These are phyloP conservation scores for Yponomeuta cagnagella DNA, from an alignment of 2,888 invertebrate genomes.

Conservation along the genomic window DNA sequence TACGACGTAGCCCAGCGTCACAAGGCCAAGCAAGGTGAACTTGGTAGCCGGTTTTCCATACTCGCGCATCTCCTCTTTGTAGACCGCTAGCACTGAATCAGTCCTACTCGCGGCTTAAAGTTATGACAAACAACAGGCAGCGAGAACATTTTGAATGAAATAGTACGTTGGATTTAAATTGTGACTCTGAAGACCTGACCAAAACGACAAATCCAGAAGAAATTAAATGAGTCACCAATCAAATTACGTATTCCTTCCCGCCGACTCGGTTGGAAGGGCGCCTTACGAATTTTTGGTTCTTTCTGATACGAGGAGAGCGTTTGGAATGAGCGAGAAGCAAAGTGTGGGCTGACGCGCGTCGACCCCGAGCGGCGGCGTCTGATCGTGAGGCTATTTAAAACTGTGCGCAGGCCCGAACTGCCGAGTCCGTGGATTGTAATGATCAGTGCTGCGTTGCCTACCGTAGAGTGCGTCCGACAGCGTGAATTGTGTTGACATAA, in stretches of 20 bases:
- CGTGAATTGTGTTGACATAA: constrained; percentile 68
- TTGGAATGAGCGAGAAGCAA: constrained; percentile 73
- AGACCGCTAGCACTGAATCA: constrained; percentile 3
- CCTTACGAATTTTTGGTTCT: constrained; percentile 31
- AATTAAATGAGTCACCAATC: constrained; percentile 58
- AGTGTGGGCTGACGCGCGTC: constrained; percentile 58
- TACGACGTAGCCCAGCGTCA: constrained; percentile 16
- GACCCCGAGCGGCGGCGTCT: constrained; percentile 60
- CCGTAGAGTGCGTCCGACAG: constrained; percentile 58
- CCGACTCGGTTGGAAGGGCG: constrained; percentile 23
- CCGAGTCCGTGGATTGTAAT: constrained; percentile 67
- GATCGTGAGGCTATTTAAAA: constrained; percentile 75
- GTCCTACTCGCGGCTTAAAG: background rate
- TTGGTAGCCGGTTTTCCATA: background rate
- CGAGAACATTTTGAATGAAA: constrained; percentile 25
- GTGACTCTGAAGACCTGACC: constrained; percentile 8
- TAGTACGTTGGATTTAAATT: constrained; percentile 21
- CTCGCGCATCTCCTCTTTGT: background rate
- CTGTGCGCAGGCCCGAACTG: constrained; percentile 74
- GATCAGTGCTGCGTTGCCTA: constrained; percentile 72
- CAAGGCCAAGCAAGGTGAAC: constrained; percentile 18
- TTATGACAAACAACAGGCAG: constrained; percentile 8
- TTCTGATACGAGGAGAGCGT: constrained; percentile 23
- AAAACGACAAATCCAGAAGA: constrained; percentile 49
- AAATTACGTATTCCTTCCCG: constrained; percentile 45